Conservation (phyloP, 1,140 invertebrate genomes). For the Drosophila ogumai region DNA sequence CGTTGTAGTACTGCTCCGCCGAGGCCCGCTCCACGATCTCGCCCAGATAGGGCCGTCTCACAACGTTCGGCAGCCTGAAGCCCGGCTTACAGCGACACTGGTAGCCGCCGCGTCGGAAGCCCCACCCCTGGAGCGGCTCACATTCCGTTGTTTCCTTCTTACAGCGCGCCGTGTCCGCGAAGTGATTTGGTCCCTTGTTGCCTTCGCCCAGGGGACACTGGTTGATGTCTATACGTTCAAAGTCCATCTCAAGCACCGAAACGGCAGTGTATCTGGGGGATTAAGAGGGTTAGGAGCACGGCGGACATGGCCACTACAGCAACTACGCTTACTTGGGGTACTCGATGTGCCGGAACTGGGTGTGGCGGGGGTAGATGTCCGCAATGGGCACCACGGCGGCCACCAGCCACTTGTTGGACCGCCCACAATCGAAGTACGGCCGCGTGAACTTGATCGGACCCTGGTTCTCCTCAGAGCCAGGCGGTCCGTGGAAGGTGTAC, state of each 20-base stretch:
- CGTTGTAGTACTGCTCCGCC: constrained; percentile 95
- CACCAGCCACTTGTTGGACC: constrained; percentile 98
- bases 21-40: constrained; percentile 97
- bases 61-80: constrained; percentile 93
- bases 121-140: constrained; percentile 98
- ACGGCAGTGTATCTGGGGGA: constrained; percentile 94
- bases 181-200: constrained; percentile 95
- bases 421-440: constrained; percentile 98
- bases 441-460: constrained; percentile 97
- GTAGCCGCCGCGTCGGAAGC: constrained; percentile 97
- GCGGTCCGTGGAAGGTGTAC: constrained; percentile 97
- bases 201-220: constrained; percentile 96
- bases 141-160: constrained; percentile 98
- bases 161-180: constrained; percentile 95
- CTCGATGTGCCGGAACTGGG: constrained; percentile 97
- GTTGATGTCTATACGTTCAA: constrained; percentile 98
- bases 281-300: neutral
- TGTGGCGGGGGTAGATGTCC: constrained; percentile 98
- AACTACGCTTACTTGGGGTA: constrained; percentile 93
- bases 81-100: constrained; percentile 97
- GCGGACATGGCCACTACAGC: neutral
- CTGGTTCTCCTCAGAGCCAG: constrained; percentile 93
- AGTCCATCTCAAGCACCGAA: constrained; percentile 97
- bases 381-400: constrained; percentile 96
- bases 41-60: constrained; percentile 95